Evolutionary conservation across 2,888 invertebrate genomes (phyloP).

Genomic region (Chloroclystis v-ata): DNA sequence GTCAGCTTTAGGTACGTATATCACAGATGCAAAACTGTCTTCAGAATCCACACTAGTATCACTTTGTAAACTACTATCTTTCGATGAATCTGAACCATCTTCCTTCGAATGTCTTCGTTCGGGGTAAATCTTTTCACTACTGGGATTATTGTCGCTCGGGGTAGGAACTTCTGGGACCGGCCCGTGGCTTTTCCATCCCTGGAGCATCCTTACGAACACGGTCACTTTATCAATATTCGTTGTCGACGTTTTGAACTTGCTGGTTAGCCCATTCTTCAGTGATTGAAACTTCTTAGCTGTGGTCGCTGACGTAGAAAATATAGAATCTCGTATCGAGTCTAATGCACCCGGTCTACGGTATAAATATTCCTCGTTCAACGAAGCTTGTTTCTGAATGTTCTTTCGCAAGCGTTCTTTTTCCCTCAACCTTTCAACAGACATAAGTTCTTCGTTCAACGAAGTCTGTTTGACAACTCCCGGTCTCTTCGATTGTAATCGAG

Average conservation of each 20-base stretch:
- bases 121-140: slow-evolving; percentile 61
- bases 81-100: slow-evolving; percentile 92
- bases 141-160: slow-evolving; percentile 66
- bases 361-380: slow-evolving; percentile 91
- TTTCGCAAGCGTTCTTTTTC: slow-evolving; percentile 90
- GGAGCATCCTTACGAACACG: slow-evolving; percentile 90
- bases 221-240: slow-evolving; percentile 91
- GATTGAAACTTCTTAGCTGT: slow-evolving; percentile 87
- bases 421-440: slow-evolving; percentile 89
- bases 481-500: slow-evolving; percentile 66
- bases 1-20: slow-evolving; percentile 91
- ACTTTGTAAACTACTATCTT: slow-evolving; percentile 93
- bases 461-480: slow-evolving; percentile 87
- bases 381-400: slow-evolving; percentile 93
- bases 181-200: slow-evolving; percentile 85
- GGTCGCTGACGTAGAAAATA: slow-evolving; percentile 83
- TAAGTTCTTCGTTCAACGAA: slow-evolving; percentile 92
- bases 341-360: slow-evolving; percentile 82
- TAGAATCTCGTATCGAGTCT: slow-evolving; percentile 84
- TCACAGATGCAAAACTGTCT: slow-evolving; percentile 95
- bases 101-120: slow-evolving; percentile 89
- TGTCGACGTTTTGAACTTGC: slow-evolving; percentile 88
- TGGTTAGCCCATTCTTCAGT: slow-evolving; percentile 88
- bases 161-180: slow-evolving; percentile 67
- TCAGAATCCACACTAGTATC: slow-evolving; percentile 96